These are phyloP conservation scores for Apodemia hepburni DNA, from an alignment of 2,888 invertebrate species.

Conservation along the genomic window DNA sequence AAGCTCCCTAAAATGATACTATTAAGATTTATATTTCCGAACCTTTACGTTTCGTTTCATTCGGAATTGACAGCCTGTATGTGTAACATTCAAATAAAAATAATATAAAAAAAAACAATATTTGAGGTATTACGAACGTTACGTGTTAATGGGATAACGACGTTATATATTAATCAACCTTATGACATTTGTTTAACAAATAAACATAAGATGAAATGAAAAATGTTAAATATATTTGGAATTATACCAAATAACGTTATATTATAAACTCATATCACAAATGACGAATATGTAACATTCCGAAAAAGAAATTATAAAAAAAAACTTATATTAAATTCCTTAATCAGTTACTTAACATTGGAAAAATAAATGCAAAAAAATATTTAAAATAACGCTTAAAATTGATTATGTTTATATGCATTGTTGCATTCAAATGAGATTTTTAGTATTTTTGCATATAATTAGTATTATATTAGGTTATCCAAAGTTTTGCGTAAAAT, in stretches of 20 bases:
- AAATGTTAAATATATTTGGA: slow-evolving; percentile 49
- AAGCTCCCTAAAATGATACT: slow-evolving; percentile 64
- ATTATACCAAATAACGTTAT: slow-evolving; percentile 56
- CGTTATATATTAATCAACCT: slow-evolving; percentile 21
- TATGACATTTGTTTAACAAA: slow-evolving; percentile 32
- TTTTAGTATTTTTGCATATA: slow-evolving; percentile 14
- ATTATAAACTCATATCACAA: slow-evolving; percentile 71
- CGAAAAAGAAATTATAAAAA: slow-evolving; percentile 58
- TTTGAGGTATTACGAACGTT: slow-evolving; percentile 71
- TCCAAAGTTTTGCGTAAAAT: slow-evolving; percentile 26
- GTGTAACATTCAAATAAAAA: slow-evolving; percentile 70
- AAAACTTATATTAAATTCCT: slow-evolving; percentile 36
- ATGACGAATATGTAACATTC: slow-evolving; percentile 65
- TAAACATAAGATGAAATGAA: slow-evolving; percentile 47
- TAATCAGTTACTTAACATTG: slow-evolving; percentile 52
- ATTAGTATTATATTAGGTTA: slow-evolving; percentile 20
- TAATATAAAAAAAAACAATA: slow-evolving; percentile 69
- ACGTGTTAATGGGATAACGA: slow-evolving; percentile 47
- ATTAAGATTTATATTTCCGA: slow-evolving; percentile 41
- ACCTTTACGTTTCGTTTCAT: slow-evolving; percentile 38
- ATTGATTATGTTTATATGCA: slow-evolving; percentile 34
- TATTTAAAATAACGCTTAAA: slow-evolving; percentile 33
- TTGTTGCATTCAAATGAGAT: slow-evolving; percentile 28
- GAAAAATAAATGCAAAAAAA: slow-evolving; percentile 67
- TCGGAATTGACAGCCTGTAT: slow-evolving; percentile 46